Evolutionary conservation across 1,140 invertebrate genomes (phyloP), one percentile per base, ranked within the genome.

Genomic region (Aethina tumida): DNA sequence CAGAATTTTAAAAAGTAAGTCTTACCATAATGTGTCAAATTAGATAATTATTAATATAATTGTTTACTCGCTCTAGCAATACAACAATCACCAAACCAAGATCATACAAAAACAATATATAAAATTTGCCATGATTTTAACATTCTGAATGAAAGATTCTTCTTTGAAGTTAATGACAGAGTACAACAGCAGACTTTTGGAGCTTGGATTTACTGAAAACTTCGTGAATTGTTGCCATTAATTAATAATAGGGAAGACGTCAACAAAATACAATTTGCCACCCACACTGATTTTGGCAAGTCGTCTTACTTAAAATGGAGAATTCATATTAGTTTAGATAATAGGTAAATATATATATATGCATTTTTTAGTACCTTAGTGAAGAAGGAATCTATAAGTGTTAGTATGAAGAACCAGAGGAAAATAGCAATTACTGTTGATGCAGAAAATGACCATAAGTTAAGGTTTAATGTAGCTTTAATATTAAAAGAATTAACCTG

Each of bases 41-140:
- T n/a, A 15, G 25, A 12, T 34, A 15, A 5, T 7, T 38, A 26
- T 4, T 38, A 8, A 9, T 34, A 14, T 19, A 26, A 28, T 25
- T 28, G 47, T 50, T 33, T 41, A 52, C 47, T 52, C 32, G 50
- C 47, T 10, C 35, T 52, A 20, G 35, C 30, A 9, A 16, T 35
- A 20, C 18, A 41, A 10, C 45, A 47, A 15, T 41, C 41, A 12
- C 39, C 7, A 22, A 31, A 19, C 26, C 42, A 10, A 54, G 56
- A 26, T 47, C 49, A 47, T 58, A 56, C 21, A 48, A 45, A 26
- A 81, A 64, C 20, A 84, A 18, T 50, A 18, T 32, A 42, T 17
- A 52, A 52, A 32, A 38, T 52, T 17, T 39, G 41, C 20, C 42
- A 13, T 15, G 50, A 52, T 31, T 36, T 19, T 26, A 38, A 43